Percentiles rank a stretch among this genome's conserved stretches.
Evolutionary conservation across 2,888 invertebrate genomes (phyloP).

Genomic region (Mythimna impura): DNA sequence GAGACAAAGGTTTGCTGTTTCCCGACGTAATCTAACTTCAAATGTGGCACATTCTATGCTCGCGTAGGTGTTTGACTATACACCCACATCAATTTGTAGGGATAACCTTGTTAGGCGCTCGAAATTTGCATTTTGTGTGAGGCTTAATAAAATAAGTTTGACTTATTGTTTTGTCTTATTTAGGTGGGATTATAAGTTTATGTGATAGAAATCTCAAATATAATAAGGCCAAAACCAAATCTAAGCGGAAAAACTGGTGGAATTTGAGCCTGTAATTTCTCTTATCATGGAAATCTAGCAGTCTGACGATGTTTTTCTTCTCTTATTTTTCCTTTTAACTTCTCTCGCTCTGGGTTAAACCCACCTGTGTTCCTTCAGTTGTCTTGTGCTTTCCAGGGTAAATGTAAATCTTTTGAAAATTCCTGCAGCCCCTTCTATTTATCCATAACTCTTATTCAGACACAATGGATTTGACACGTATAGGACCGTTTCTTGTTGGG

Average conservation of each 20-base stretch:
- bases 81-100: conserved; percentile 19
- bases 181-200: background rate
- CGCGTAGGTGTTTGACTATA: conserved; percentile 18
- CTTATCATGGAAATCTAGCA: background rate
- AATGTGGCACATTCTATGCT: conserved; percentile 16
- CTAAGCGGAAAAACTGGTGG: too few relatives aligned
- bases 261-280: background rate
- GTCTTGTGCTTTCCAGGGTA: too few relatives aligned
- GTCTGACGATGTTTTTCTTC: background rate
- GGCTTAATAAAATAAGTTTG: conserved; percentile 10
- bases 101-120: conserved; percentile 26
- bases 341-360: too few relatives aligned
- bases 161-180: conserved; percentile 28
- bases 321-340: too few relatives aligned
- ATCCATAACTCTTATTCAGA: background rate
- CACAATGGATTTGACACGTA: too few relatives aligned
- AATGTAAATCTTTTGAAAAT: too few relatives aligned
- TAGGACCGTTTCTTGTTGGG: too few relatives aligned
- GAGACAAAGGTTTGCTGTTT: conserved; percentile 41
- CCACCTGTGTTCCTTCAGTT: too few relatives aligned
- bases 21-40: conserved; percentile 31
- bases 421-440: background rate
- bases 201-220: background rate
- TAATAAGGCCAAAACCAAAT: too few relatives aligned
- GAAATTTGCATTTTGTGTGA: conserved; percentile 39